Base-by-base conservation (phyloP, 2,797 vertebrate species). In the Ctenopoma kingsleyae region DNA sequence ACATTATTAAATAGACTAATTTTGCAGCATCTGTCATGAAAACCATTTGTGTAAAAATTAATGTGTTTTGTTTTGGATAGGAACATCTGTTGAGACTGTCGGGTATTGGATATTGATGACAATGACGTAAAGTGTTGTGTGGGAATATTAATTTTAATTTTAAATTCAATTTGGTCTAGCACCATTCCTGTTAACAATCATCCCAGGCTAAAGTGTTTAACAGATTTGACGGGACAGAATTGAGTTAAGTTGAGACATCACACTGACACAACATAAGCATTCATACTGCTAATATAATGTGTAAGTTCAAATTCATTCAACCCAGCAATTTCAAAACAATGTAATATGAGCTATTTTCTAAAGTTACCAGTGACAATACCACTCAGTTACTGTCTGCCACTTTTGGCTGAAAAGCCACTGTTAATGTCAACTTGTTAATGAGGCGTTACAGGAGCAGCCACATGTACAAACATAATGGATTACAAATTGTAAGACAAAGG, bases 371-470 rank as follows among this genome's bases (percentile, higher is more conserved):
- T 69, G 61, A 68, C 54, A 70, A 49, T 30, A 55, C n/a, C 3
- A n/a, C 44, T 52, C 44, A 20, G 20, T 72, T 63, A 65, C 8
- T 51, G 41, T 78, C 58, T 35, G 59, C 15, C 38, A 57, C 48
- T 23, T 54, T 64, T 62, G 70, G 30, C 35, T 76, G 44, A 80
- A 47, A 67, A 60, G 50, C 54, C 71, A 52, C 9, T 1, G n/a
- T 59, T 85, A 53, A 84, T 66, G 64, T 80, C 76, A 64, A 63
- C 50, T 68, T 54, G 53, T 67, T 82, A 85, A 86, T 73, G 71
- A 87, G 52, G 60, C 22, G 17, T 53, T 63, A 67, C 16, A 66
- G 15, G 30, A 53, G 53, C 65, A 74, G 61, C 55, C 74, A 48
- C 38, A 68, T 75, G 79, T 40, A 50, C 50, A 50, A 25, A 13